Conservation (phyloP, 2,113 vertebrate species). For the Triplophysa tibetana region DNA sequence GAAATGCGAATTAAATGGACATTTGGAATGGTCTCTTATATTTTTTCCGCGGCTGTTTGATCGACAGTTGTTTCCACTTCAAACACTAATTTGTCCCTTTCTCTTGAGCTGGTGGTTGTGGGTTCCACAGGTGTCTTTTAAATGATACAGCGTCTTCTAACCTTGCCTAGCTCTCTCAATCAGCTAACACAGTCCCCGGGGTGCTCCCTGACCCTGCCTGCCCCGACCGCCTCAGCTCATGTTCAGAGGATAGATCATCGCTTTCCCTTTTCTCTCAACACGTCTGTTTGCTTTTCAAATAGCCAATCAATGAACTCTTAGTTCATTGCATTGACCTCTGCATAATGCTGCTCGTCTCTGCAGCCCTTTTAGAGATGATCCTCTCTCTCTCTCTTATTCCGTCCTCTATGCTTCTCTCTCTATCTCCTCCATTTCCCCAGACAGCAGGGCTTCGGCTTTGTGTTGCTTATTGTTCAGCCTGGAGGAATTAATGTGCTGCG, state of each 20-base stretch:
- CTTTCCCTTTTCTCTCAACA: slow-evolving; percentile 64
- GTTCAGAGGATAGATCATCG: slow-evolving; percentile 77
- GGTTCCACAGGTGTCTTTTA: slow-evolving; percentile 35
- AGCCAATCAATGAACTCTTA: slow-evolving; percentile 82
- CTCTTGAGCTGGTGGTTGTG: not conserved
- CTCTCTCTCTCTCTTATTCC: slow-evolving; percentile 19
- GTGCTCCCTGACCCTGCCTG: slow-evolving; percentile 36
- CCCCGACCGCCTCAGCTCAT: slow-evolving; percentile 66
- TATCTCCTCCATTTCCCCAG: slow-evolving; percentile 48
- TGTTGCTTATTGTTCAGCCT: slow-evolving; percentile 97
- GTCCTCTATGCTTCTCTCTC: not conserved
- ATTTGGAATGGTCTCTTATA: too few species aligned
- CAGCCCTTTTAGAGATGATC: slow-evolving; percentile 17
- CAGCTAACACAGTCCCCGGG: slow-evolving; percentile 11
- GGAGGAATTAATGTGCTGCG: slow-evolving; percentile 99
- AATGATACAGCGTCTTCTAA: slow-evolving; percentile 38
- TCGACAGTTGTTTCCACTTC: not conserved
- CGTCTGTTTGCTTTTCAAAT: slow-evolving; percentile 78
- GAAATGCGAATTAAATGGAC: too few species aligned
- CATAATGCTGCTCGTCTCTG: slow-evolving; percentile 82
- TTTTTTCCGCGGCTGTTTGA: too few species aligned
- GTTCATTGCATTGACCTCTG: slow-evolving; percentile 91
- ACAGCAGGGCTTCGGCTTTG: slow-evolving; percentile 86
- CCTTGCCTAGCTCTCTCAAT: slow-evolving; percentile 21
- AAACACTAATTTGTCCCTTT: slow-evolving; percentile 1